Evolutionary conservation across 1,140 invertebrate genomes (phyloP).

Genomic region (Drosophila guanche): DNA sequence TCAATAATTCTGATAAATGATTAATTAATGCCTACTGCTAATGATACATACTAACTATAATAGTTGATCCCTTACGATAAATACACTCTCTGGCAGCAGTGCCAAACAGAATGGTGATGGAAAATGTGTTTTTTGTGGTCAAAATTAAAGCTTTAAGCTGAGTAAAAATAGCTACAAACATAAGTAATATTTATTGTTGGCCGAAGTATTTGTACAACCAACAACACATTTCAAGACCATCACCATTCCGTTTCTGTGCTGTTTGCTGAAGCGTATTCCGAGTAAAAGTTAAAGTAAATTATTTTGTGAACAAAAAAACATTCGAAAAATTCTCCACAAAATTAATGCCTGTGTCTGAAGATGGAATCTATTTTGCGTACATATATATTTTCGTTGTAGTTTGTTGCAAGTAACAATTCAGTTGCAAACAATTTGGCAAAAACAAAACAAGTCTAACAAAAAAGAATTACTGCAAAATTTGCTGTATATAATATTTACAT

Average conservation of each 20-base stretch:
- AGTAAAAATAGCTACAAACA: not conserved
- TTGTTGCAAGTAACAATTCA: constrained; percentile 53
- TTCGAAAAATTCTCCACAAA: constrained; percentile 41
- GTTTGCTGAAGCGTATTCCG: not conserved
- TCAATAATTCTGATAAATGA: constrained; percentile 44
- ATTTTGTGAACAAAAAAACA: constrained; percentile 26
- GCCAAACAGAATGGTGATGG: constrained; percentile 12
- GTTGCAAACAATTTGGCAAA: constrained; percentile 34
- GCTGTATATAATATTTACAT: constrained; percentile 54
- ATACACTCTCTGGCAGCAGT: constrained; percentile 11
- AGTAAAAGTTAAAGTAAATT: constrained; percentile 22
- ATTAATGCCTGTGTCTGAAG: constrained; percentile 43
- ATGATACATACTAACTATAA: constrained; percentile 30
- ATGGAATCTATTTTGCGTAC: constrained; percentile 33
- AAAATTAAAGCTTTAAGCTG: constrained; percentile 11
- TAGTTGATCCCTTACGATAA: constrained; percentile 8
- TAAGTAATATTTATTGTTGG: too few relatives aligned
- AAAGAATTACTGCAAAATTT: constrained; percentile 37
- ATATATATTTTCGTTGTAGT: constrained; percentile 51
- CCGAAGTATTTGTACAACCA: constrained; percentile 31
- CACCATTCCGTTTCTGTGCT: constrained; percentile 1
- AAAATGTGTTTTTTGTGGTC: constrained; percentile 50
- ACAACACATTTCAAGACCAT: constrained; percentile 43
- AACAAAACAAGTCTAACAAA: not conserved
- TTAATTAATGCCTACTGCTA: constrained; percentile 33